Evolutionary conservation across 2,113 vertebrate genomes (phyloP).

Genomic region (Leuciscus idus): DNA sequence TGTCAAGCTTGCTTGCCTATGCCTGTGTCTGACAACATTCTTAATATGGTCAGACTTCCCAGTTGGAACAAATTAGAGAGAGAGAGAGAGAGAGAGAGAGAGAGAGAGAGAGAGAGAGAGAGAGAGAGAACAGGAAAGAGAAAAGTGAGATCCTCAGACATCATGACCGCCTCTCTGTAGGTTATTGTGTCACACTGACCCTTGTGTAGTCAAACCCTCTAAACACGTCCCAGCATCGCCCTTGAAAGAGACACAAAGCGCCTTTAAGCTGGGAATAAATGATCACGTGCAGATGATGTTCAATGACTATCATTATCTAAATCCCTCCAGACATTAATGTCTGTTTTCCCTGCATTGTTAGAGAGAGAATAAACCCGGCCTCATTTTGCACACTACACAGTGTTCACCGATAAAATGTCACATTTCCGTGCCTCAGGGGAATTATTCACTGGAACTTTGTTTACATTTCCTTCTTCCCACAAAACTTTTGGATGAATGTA

Average conservation of each 20-base stretch:
- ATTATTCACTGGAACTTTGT: not conserved
- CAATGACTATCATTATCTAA: not conserved
- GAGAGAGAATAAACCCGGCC: not conserved
- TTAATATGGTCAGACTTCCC: slow-evolving; percentile 29
- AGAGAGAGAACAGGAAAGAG: slow-evolving; percentile 24
- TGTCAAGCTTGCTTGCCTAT: slow-evolving; percentile 29
- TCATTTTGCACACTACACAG: not conserved
- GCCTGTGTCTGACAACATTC: slow-evolving; percentile 20
- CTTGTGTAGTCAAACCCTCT: not conserved
- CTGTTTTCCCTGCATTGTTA: not conserved
- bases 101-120: slow-evolving; percentile 32
- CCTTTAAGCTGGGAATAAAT: not conserved
- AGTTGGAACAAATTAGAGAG: not conserved
- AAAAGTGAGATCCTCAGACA: slow-evolving; percentile 1
- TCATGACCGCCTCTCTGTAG: not conserved
- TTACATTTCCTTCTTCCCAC: slow-evolving; percentile 14
- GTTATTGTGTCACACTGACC: slow-evolving; percentile 20
- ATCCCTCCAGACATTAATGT: not conserved
- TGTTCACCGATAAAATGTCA: not conserved
- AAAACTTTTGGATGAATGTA: not conserved
- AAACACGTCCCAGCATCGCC: not conserved
- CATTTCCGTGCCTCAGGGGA: not conserved
- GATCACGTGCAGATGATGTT: not conserved
- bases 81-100: slow-evolving; percentile 15
- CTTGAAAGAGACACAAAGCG: not conserved